These are phyloP conservation scores for Athalia circularis DNA, from an alignment of 2,888 invertebrate species.

Conservation along the genomic window DNA sequence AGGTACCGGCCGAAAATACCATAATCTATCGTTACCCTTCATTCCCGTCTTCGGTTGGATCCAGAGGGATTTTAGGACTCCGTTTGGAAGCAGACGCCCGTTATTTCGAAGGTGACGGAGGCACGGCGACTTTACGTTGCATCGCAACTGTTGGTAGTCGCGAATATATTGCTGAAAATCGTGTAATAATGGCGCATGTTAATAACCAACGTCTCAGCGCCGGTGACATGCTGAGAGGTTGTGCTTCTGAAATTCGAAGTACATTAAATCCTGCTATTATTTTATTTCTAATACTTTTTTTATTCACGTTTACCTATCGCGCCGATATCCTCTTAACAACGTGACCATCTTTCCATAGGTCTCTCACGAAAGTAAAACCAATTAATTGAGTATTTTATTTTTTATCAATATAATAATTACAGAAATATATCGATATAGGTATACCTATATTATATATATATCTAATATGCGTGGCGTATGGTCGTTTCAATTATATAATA, in stretches of 20 bases:
- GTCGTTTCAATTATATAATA: constrained; percentile 15
- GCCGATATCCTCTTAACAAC: constrained; percentile 12
- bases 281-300: not conserved
- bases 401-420: too few relatives aligned
- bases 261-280: constrained; percentile 2
- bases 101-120: constrained; percentile 58
- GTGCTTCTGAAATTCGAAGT: constrained; percentile 35
- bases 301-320: constrained; percentile 1
- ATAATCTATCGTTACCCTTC: constrained; percentile 55
- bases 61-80: constrained; percentile 62
- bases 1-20: constrained; percentile 60
- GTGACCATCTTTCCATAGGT: constrained; percentile 33
- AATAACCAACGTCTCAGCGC: constrained; percentile 66
- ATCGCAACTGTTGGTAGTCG: constrained; percentile 61
- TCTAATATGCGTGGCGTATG: constrained; percentile 18
- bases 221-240: constrained; percentile 55
- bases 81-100: constrained; percentile 61
- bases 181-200: constrained; percentile 59
- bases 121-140: constrained; percentile 60
- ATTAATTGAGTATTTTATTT: constrained; percentile 27
- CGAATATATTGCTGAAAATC: constrained; percentile 54
- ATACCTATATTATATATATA: too few relatives aligned
- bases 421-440: not conserved
- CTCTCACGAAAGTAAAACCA: constrained; percentile 19
- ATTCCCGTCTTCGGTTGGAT: constrained; percentile 48